Evolutionary conservation across 2,113 vertebrate species (phyloP).

Genomic region (Fulica atra): DNA sequence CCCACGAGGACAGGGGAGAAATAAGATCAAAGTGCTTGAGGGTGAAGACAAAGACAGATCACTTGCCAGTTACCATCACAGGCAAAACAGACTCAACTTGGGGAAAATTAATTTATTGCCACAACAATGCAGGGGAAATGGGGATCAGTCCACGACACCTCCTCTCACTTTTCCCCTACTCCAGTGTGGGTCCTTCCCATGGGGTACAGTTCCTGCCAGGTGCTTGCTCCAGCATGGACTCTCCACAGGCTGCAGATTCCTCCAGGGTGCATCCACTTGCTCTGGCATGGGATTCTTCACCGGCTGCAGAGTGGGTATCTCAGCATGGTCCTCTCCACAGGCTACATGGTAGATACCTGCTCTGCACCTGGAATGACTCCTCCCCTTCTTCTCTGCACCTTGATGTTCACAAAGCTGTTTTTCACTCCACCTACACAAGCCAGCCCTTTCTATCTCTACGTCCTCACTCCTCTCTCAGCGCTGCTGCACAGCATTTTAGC

Average conservation of each 20-base stretch:
- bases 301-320: background rate
- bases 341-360: background rate
- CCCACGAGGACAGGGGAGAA: background rate
- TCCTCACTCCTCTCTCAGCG: background rate
- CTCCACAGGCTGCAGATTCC: background rate
- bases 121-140: background rate
- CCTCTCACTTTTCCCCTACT: background rate
- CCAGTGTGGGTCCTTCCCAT: background rate
- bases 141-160: background rate
- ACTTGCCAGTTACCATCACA: background rate
- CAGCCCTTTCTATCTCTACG: too few species aligned
- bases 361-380: background rate
- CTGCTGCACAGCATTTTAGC: background rate
- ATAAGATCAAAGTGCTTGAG: background rate
- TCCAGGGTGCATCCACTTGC: background rate
- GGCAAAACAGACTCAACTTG: background rate
- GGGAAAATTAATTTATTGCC: background rate
- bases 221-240: background rate
- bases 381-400: background rate
- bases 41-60: background rate
- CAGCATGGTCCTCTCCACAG: background rate
- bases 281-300: fast-evolving
- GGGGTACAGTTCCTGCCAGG: background rate
- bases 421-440: background rate
- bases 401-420: background rate